Conservation (phyloP, 1,140 invertebrate genomes). For the Marisa cornuarietis region DNA sequence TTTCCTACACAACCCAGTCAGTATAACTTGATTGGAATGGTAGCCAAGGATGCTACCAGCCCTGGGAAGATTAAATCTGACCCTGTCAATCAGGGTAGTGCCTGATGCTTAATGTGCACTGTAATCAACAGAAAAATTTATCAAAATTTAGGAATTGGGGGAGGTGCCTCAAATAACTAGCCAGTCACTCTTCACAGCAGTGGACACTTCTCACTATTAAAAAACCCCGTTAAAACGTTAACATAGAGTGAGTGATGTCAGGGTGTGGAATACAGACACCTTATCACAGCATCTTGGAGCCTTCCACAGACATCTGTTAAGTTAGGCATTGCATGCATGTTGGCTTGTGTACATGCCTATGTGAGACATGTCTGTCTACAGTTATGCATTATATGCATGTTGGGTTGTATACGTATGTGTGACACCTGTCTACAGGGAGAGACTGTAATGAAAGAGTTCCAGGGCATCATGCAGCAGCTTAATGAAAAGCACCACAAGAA, state of each 20-base stretch:
- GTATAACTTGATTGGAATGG: too few relatives aligned
- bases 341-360: neutral
- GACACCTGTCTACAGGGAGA: neutral
- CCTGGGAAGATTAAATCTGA: too few relatives aligned
- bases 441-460: neutral
- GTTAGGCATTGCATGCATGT: neutral
- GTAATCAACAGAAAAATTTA: too few relatives aligned
- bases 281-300: neutral
- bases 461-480: conserved; percentile 4
- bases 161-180: too few relatives aligned
- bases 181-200: too few relatives aligned
- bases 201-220: neutral
- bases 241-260: too few relatives aligned
- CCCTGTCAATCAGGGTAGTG: too few relatives aligned
- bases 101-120: too few relatives aligned
- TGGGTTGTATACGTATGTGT: neutral
- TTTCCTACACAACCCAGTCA: too few relatives aligned
- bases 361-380: neutral
- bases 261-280: neutral
- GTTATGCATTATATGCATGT: neutral
- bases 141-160: too few relatives aligned
- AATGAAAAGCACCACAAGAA: neutral
- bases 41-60: too few relatives aligned
- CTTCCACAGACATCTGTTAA: neutral
- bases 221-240: neutral